These are phyloP conservation scores for Spodoptera exigua DNA, from an alignment of 2,888 invertebrate genomes.

Conservation along the genomic window DNA sequence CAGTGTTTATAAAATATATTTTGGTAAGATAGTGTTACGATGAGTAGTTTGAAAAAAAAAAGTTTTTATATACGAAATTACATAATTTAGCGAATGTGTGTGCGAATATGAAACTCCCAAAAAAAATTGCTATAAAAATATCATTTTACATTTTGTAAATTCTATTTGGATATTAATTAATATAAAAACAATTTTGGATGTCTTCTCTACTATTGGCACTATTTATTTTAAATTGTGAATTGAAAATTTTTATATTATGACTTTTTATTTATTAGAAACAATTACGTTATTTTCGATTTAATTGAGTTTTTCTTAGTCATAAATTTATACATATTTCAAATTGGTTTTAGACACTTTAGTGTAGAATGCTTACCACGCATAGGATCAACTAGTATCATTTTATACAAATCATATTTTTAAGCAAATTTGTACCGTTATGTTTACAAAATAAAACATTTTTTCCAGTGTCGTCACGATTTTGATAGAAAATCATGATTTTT, in stretches of 20 bases:
- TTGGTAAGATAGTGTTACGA: conserved; percentile 27
- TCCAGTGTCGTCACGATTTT: no score
- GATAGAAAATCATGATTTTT: no score
- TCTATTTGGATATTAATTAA: no score
- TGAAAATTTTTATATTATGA: no score
- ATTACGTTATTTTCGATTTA: conserved; percentile 7
- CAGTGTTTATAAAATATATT: conserved; percentile 25
- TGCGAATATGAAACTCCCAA: conserved; percentile 36
- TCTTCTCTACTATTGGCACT: neutral
- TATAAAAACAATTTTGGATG: no score
- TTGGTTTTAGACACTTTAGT: conserved; percentile 1
- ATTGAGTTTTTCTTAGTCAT: conserved; percentile 13
- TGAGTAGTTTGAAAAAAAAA: conserved; percentile 21
- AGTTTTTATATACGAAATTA: conserved; percentile 45
- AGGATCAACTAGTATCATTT: conserved; percentile 11
- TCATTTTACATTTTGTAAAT: conserved; percentile 5
- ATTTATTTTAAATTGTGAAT: no score
- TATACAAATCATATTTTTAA: conserved; percentile 5
- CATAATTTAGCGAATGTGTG: conserved; percentile 49
- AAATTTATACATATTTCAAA: conserved; percentile 3
- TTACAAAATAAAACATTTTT: no score
- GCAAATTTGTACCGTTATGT: no score
- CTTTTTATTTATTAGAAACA: neutral
- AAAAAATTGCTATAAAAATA: conserved; percentile 19
- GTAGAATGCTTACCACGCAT: conserved; percentile 13